Evolutionary conservation across 2,888 invertebrate species (phyloP).

Genomic region (Lottia scabra): DNA sequence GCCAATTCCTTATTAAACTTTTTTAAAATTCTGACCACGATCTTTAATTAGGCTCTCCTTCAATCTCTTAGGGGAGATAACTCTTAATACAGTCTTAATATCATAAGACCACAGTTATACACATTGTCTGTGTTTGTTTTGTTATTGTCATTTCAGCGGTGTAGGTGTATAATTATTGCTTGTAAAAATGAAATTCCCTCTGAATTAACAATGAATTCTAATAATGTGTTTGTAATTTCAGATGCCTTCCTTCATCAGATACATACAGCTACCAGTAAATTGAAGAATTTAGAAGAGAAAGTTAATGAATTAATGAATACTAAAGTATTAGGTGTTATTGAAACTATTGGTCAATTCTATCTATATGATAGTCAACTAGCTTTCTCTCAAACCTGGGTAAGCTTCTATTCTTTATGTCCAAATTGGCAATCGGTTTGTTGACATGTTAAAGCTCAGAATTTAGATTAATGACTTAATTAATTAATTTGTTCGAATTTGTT

Average conservation of each 20-base stretch:
- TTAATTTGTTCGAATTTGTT: too few species aligned
- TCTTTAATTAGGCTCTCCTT: too few species aligned
- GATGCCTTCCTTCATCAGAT: conserved; percentile 68
- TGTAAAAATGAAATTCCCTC: not conserved
- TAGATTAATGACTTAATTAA: too few species aligned
- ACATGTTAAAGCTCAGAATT: too few species aligned
- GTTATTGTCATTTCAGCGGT: too few species aligned
- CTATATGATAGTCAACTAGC: conserved; percentile 64
- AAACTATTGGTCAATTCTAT: conserved; percentile 59
- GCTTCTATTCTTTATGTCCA: conserved; percentile 8
- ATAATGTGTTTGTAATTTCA: conserved; percentile 35
- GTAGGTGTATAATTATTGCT: too few species aligned
- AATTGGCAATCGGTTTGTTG: too few species aligned
- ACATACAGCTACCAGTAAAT: conserved; percentile 59
- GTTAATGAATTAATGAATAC: conserved; percentile 60
- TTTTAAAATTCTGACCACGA: too few species aligned
- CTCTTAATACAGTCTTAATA: not conserved
- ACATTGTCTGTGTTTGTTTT: too few species aligned
- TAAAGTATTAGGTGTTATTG: conserved; percentile 58
- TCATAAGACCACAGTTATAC: not conserved
- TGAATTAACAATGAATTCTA: not conserved
- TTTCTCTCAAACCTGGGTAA: conserved; percentile 64
- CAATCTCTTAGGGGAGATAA: not conserved
- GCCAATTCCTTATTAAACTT: too few species aligned
- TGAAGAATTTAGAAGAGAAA: conserved; percentile 55